A percentile compares a stretch with the other conserved stretches of the same genome.
phyloP scores from a whole-genome alignment of 2,888 invertebrate species.

The Ceraclea dissimilis region DNA sequence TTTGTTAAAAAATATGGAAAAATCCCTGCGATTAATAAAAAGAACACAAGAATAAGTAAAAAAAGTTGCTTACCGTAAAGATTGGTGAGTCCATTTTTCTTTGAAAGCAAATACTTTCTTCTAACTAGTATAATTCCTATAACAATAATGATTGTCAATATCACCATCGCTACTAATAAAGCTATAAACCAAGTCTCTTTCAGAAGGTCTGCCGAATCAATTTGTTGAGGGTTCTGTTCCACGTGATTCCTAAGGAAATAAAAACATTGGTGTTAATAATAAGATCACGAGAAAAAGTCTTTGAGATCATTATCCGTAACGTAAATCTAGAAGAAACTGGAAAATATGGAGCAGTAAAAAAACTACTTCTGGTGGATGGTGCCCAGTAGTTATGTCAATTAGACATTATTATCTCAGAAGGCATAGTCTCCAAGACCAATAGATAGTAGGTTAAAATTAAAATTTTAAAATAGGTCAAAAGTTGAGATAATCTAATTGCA shows the following conservation, averaged over 20 bases:
- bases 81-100: conserved; percentile 57
- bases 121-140: conserved; percentile 74
- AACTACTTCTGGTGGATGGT: too few relatives aligned
- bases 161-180: conserved; percentile 73
- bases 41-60: too few relatives aligned
- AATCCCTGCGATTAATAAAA: too few relatives aligned
- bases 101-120: conserved; percentile 61
- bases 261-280: conserved; percentile 1
- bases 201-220: conserved; percentile 60
- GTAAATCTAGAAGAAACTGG: too few relatives aligned
- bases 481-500: too few relatives aligned
- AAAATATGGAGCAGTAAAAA: too few relatives aligned
- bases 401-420: too few relatives aligned
- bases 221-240: conserved; percentile 22
- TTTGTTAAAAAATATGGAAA: neutral
- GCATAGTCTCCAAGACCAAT: too few relatives aligned
- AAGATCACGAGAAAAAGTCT: neutral
- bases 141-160: conserved; percentile 75
- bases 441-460: too few relatives aligned
- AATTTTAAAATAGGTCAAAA: too few relatives aligned
- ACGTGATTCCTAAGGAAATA: conserved; percentile 7
- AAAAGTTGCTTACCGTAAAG: conserved; percentile 15
- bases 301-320: too few relatives aligned
- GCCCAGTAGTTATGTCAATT: too few relatives aligned
- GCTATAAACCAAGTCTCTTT: conserved; percentile 88